phyloP scores from a whole-genome alignment of 2,797 vertebrate species.

The Tokudaia muenninki region DNA sequence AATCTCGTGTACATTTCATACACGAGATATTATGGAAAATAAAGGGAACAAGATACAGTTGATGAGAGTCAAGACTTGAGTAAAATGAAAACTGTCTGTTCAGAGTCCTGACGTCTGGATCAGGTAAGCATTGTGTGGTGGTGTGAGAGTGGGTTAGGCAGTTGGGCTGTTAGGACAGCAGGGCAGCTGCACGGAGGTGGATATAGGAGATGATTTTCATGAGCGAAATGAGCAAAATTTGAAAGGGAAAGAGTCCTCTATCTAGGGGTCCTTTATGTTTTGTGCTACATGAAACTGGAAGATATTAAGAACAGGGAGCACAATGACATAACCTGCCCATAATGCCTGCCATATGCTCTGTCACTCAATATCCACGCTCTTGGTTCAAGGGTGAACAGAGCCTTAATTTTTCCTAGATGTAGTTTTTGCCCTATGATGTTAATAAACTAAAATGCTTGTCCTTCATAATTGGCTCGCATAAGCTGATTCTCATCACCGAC shows the following conservation, averaged over 20 bases:
- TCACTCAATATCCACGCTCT: background rate
- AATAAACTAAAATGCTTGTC: background rate
- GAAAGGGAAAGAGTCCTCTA: background rate
- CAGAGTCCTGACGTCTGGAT: background rate
- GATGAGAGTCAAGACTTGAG: background rate
- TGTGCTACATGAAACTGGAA: background rate
- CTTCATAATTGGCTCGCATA: background rate
- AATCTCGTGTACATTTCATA: background rate
- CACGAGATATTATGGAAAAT: constrained; percentile 3
- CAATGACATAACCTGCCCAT: background rate
- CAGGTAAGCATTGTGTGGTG: no score
- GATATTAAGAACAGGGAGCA: background rate
- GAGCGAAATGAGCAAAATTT: background rate
- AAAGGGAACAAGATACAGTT: background rate
- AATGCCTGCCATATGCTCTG: accelerated
- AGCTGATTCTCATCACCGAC: background rate
- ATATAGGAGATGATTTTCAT: background rate
- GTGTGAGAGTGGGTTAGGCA: background rate
- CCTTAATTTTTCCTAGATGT: background rate
- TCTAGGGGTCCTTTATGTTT: background rate
- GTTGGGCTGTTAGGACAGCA: no score
- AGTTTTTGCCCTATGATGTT: background rate
- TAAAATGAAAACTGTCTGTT: background rate
- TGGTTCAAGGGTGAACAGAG: background rate
- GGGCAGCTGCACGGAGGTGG: background rate